phyloP scores from a whole-genome alignment of 2,113 vertebrate species.

The Pygoscelis adeliae region DNA sequence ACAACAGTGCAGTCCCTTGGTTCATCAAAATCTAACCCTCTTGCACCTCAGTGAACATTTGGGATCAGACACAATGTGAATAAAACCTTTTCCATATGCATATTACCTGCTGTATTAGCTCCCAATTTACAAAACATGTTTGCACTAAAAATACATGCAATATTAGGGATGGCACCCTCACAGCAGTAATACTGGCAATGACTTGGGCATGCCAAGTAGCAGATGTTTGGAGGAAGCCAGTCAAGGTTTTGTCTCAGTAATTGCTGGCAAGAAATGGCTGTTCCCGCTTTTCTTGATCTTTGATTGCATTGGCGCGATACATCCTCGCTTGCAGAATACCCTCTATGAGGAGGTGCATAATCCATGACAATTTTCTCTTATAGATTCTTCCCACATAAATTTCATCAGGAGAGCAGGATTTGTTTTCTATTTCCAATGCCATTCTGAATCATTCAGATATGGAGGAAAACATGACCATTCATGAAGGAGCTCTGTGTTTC shows the following conservation, averaged over 20 bases:
- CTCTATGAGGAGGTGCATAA: background rate
- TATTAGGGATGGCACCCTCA: background rate
- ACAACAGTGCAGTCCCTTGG: background rate
- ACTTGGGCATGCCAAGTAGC: background rate
- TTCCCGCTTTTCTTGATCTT: background rate
- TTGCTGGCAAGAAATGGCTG: background rate
- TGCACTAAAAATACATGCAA: background rate
- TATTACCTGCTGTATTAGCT: background rate
- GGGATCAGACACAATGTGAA: background rate
- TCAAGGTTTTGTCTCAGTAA: background rate
- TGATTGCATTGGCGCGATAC: background rate
- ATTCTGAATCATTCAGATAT: background rate
- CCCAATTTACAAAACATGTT: background rate
- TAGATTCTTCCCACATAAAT: background rate
- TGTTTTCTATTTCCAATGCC: background rate
- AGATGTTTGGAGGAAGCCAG: background rate
- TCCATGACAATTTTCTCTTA: background rate
- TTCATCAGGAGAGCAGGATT: background rate
- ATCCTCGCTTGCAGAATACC: background rate
- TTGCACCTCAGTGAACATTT: background rate
- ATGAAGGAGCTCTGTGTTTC: background rate
- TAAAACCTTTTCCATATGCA: background rate
- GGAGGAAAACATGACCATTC: background rate
- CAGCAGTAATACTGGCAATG: background rate
- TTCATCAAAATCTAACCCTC: background rate